Evolutionary conservation across 1,140 invertebrate genomes (phyloP), one percentile per base, ranked within the genome.

Genomic region (Tetragonula clypearis): DNA sequence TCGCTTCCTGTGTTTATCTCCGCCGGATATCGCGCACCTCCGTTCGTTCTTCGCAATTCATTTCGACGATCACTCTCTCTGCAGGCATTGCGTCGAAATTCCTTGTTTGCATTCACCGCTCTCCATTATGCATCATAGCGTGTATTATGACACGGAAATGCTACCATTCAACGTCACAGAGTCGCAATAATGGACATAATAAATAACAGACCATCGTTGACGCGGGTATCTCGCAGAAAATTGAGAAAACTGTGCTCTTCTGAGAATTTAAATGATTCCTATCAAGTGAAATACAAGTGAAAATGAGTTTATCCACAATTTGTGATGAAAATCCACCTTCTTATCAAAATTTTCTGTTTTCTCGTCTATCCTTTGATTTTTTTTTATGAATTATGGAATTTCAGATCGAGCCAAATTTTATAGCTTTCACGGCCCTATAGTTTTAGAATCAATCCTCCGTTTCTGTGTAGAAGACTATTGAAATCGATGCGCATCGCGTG

Each of bases 11-110:
- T 55, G 35, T 65, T 65, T 74, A 68, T 56, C 58, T 49, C 83
- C 41, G 49, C 56, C 76, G 60, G 71, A 85, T 85, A 85, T 81
- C 58, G 41, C n/a, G 30, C n/a, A 66, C 55, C 58, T 17, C 71
- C 9, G 12, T 80, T 49, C 69, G 53, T 74, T 74, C 69, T 74
- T 81, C 53, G 53, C 78, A 35, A 81, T 81, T 75, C 74, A 85
- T 79, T 74, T 74, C 58, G 49, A 23, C 26, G 53, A 21, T 12
- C 41, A 65, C 26, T 53, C 66, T 15, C 26, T 15, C 26, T 0
- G 11, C 2, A 11, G 17, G 15, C 21, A 41, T 55, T 55, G 55
- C 41, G 69, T 55, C n/a, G 41, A 84, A 79, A 15, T 65, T 19
- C 8, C 17, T n/a, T 26, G 41, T 74, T 58, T 60, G n/a, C n/a